Percentiles rank a stretch among this genome's conserved stretches.
Evolutionary conservation across 2,113 vertebrate genomes (phyloP).

Genomic region (Beaufortia kweichowensis): DNA sequence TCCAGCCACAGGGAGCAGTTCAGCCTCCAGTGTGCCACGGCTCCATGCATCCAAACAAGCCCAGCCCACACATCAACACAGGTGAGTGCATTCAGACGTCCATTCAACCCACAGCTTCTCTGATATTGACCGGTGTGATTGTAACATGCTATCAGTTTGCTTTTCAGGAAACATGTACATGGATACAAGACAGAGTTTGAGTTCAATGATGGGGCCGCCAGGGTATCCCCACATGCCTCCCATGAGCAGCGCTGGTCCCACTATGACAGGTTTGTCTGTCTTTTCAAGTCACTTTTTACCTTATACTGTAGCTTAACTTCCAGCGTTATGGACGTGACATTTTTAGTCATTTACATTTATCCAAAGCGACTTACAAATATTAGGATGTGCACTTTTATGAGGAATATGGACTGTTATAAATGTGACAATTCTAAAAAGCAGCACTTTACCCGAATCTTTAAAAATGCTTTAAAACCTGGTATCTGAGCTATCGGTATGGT

Average conservation of each 20-base stretch:
- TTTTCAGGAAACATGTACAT: slow-evolving; percentile 86
- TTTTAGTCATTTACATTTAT: too few species aligned
- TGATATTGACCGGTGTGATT: not conserved
- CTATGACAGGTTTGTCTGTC: slow-evolving; percentile 78
- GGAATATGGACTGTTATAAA: too few species aligned
- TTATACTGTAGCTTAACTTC: too few species aligned
- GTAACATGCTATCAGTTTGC: slow-evolving; percentile 5
- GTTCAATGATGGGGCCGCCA: slow-evolving; percentile 86
- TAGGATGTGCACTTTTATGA: too few species aligned
- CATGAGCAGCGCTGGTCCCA: slow-evolving; percentile 82
- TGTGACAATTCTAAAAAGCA: too few species aligned
- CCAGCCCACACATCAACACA: slow-evolving; percentile 86
- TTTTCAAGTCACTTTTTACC: not conserved
- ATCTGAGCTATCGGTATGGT: too few species aligned
- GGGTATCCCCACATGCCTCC: slow-evolving; percentile 85
- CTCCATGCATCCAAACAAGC: slow-evolving; percentile 84
- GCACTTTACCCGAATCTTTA: too few species aligned
- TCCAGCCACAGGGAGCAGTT: slow-evolving; percentile 85
- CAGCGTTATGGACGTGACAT: too few species aligned
- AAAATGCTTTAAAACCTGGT: too few species aligned
- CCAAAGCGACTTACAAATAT: too few species aligned
- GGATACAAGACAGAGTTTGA: slow-evolving; percentile 86
- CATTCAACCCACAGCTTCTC: not conserved
- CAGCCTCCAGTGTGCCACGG: slow-evolving; percentile 83
- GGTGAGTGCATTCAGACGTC: slow-evolving; percentile 62